These are phyloP conservation scores for Chrysogorgia sp. DNA, from an alignment of 92 coral and sea anemone genomes.

Conservation along the genomic window DNA sequence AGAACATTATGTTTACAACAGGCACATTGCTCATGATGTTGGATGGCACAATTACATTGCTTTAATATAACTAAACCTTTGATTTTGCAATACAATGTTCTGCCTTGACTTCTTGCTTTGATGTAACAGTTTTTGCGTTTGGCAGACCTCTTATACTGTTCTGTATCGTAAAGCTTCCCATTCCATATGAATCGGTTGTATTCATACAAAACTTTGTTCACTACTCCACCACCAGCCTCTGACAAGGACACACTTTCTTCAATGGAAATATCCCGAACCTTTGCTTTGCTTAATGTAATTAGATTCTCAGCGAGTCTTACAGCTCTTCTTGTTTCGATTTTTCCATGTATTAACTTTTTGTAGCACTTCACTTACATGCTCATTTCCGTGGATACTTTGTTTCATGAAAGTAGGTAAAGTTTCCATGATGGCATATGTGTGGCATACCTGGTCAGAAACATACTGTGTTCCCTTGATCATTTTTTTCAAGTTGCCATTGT, in stretches of 20 bases:
- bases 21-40: too few species aligned
- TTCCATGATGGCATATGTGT: too few species aligned
- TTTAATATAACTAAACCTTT: not conserved
- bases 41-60: constrained; percentile 1
- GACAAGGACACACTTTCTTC: not conserved
- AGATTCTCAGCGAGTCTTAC: not conserved
- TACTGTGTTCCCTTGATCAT: too few species aligned
- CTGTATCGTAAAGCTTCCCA: not conserved
- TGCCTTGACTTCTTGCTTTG: not conserved
- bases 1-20: too few species aligned
- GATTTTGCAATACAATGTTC: not conserved
- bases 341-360: not conserved
- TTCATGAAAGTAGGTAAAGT: too few species aligned
- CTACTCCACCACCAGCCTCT: constrained; percentile 2
- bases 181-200: not conserved
- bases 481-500: too few species aligned
- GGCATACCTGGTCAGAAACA: too few species aligned
- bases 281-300: not conserved
- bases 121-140: constrained; percentile 6
- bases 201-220: not conserved
- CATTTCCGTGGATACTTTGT: not conserved
- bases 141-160: not conserved
- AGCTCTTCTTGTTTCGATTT: not conserved
- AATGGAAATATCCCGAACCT: not conserved
- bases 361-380: not conserved